Evolutionary conservation across 2,888 invertebrate genomes (phyloP).

Genomic region (Oscheius sp.): DNA sequence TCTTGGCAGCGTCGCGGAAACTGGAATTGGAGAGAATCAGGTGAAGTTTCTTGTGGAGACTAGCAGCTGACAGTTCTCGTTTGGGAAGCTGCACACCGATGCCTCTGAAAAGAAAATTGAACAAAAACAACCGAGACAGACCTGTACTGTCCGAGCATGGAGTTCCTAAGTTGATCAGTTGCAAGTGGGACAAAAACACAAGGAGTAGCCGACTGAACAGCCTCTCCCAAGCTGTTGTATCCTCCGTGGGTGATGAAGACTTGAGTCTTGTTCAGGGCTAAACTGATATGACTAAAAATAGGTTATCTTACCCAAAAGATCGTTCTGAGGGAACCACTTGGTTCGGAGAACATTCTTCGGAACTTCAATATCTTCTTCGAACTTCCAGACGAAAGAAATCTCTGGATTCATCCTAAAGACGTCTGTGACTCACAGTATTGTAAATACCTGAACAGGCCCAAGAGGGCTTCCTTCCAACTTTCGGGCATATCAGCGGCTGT

Average conservation of each 20-base stretch:
- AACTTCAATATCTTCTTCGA: constrained; percentile 30
- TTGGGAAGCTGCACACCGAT: constrained; percentile 13
- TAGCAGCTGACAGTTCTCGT: background rate
- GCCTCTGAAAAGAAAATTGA: constrained; percentile 1
- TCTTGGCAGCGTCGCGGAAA: background rate
- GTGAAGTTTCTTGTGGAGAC: background rate
- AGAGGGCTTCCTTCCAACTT: constrained; percentile 16
- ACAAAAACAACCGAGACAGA: background rate
- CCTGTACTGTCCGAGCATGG: constrained; percentile 19
- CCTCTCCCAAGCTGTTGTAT: constrained; percentile 35
- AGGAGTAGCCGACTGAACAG: constrained; percentile 16
- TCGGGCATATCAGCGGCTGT: constrained; percentile 25
- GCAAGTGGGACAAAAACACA: constrained; percentile 29
- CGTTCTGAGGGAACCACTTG: constrained; percentile 28
- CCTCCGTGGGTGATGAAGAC: constrained; percentile 34
- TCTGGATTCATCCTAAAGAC: constrained; percentile 17
- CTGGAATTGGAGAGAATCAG: background rate
- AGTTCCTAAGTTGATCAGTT: constrained; percentile 18
- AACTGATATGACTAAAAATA: background rate
- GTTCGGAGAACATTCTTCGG: constrained; percentile 13
- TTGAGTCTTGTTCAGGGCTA: constrained; percentile 16
- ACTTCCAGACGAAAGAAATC: constrained; percentile 32
- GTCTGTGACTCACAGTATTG: background rate
- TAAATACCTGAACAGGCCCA: constrained; percentile 10
- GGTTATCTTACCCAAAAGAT: constrained; percentile 13